A percentile compares a stretch with the other conserved stretches of the same genome.
Evolutionary conservation across 2,113 vertebrate genomes (phyloP).

Genomic region (Laterallus jamaicensis): DNA sequence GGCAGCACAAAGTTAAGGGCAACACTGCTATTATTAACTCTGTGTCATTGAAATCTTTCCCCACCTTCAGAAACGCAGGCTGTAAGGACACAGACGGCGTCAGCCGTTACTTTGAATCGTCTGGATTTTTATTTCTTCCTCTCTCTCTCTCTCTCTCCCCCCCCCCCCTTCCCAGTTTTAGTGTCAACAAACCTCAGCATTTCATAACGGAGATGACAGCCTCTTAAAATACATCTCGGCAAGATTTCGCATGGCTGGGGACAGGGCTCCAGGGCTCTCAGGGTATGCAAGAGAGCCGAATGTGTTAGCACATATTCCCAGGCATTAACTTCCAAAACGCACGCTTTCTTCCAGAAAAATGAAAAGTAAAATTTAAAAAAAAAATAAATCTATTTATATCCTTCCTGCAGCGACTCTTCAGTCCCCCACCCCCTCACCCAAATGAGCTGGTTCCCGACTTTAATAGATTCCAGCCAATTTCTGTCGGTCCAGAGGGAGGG

Average conservation of each 20-base stretch:
- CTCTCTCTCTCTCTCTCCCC: too few species aligned
- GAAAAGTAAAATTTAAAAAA: not conserved
- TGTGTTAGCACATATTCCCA: not conserved
- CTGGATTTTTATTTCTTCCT: not conserved
- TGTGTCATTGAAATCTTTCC: constrained; percentile 50
- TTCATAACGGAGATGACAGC: constrained; percentile 16
- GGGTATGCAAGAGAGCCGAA: not conserved
- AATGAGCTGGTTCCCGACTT: constrained; percentile 9
- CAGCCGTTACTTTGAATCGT: constrained; percentile 11
- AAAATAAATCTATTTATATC: constrained; percentile 38
- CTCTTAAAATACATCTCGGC: constrained; percentile 8
- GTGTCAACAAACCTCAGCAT: constrained; percentile 44
- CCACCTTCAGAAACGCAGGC: constrained; percentile 37
- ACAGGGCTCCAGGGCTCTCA: not conserved
- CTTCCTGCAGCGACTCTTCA: constrained; percentile 24
- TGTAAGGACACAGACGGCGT: not conserved
- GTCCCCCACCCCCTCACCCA: constrained; percentile 36
- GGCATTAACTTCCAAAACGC: not conserved
- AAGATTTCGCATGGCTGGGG: not conserved
- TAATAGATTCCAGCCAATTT: not conserved
- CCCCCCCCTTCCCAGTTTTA: not conserved
- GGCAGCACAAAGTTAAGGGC: constrained; percentile 59
- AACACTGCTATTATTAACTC: constrained; percentile 50
- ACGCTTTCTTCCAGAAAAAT: not conserved
- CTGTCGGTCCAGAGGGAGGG: not conserved